Conservation (phyloP, 2,888 invertebrate genomes). For the Acanthosepion esculentum region DNA sequence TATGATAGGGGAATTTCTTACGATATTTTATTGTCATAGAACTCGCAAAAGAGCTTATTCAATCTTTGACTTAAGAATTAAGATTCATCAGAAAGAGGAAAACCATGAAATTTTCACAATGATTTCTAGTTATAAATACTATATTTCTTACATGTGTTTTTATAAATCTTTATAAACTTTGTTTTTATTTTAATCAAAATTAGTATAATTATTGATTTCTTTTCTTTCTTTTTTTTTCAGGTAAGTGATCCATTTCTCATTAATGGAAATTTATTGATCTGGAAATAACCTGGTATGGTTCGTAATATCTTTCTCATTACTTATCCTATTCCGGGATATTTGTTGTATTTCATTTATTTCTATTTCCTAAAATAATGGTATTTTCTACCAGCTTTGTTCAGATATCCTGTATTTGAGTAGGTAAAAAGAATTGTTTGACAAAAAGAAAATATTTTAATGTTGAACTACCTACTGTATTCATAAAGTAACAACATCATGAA, state of each 20-base stretch:
- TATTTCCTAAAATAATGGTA: neutral
- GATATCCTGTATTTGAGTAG: neutral
- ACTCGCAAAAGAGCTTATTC: too few species aligned
- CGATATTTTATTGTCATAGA: too few species aligned
- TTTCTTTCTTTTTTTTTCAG: neutral
- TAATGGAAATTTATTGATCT: neutral
- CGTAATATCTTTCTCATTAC: neutral
- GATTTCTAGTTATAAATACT: too few species aligned
- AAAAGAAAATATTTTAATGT: neutral
- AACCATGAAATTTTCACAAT: too few species aligned
- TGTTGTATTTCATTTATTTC: neutral
- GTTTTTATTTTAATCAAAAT: neutral
- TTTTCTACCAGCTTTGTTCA: neutral
- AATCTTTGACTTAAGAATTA: too few species aligned
- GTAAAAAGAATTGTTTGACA: neutral
- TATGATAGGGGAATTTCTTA: too few species aligned
- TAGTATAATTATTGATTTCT: neutral
- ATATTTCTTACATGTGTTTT: neutral
- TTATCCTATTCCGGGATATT: neutral
- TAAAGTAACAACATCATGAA: neutral
- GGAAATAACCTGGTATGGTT: neutral
- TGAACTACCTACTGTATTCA: neutral
- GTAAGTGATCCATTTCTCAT: constrained; percentile 6
- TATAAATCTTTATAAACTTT: neutral
- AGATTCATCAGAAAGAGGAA: too few species aligned